A percentile compares a stretch with the other conserved stretches of the same genome.
Conservation (phyloP, 2,797 vertebrate species). For the Clarias fuscus region DNA sequence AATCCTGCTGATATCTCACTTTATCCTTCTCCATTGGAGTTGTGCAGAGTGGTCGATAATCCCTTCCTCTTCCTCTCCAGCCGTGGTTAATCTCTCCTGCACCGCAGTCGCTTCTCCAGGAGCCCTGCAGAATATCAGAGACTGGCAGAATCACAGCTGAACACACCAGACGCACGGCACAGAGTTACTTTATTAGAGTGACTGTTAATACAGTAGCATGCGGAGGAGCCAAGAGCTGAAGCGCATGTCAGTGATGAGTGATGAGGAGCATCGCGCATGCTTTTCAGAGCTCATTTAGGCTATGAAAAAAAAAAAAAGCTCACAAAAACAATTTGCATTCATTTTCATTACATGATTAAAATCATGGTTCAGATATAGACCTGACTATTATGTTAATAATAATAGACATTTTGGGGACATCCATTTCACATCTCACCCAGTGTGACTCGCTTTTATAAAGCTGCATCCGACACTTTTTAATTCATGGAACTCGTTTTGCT, state of each 20-base stretch:
- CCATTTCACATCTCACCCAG: too few relatives aligned
- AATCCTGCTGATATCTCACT: slow-evolving; percentile 21
- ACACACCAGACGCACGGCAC: slow-evolving; percentile 10
- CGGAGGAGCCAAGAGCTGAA: slow-evolving; percentile 3
- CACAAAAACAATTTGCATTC: too few relatives aligned
- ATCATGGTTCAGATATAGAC: background rate
- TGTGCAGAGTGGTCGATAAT: slow-evolving; percentile 26
- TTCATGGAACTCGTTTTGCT: too few relatives aligned
- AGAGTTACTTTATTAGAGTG: slow-evolving; percentile 1
- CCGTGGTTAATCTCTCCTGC: slow-evolving; percentile 30
- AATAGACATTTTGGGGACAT: background rate
- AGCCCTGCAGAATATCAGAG: slow-evolving; percentile 25
- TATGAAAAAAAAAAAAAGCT: background rate
- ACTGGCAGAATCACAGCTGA: slow-evolving; percentile 10
- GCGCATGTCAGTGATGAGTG: slow-evolving; percentile 1
- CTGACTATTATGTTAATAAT: background rate
- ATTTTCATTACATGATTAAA: background rate
- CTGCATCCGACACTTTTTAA: too few relatives aligned
- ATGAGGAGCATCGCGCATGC: background rate
- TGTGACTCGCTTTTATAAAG: too few relatives aligned
- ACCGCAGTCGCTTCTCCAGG: slow-evolving; percentile 11
- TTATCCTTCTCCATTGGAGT: slow-evolving; percentile 30
- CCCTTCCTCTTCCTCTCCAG: slow-evolving; percentile 47
- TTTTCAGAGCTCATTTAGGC: background rate
- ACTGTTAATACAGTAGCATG: background rate